Base-by-base conservation (phyloP, 2,797 vertebrate genomes). In the Danio albolineatus region DNA sequence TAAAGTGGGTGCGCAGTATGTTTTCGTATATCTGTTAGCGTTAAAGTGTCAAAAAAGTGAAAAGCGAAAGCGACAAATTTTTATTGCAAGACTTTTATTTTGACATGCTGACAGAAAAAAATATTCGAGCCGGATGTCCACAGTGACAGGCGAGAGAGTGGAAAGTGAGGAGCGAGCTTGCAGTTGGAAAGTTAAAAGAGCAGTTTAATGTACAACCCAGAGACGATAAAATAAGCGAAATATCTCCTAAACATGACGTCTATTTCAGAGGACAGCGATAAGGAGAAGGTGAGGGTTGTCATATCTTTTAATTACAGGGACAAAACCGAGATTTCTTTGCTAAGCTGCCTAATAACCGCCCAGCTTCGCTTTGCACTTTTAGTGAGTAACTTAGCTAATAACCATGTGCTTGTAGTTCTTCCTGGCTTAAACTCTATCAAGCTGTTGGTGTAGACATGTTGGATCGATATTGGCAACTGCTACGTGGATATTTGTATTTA, bases 251-350 rank as follows among this genome's bases (percentile, higher is more conserved):
- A 13, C 67, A 95, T 95, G 94, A 91, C 93, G 85, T 91, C 92
- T 38, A 79, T 87, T 5, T 70, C 91, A 71, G 90, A 91, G 73
- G 92, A 93, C 83, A 90, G 73, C 54, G 90, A 85, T 16, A 93
- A 91, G 71, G 93, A 94, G 78, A 94, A 94, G 92, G 94, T 94
- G 67, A 83, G 86, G 75, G 49, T 39, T 59, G 53, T 4, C 8
- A 36, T 14, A 7, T 44, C 0, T 21, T 4, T 44, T 66, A 44
- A 59, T 54, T 44, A 8, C 61, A 14, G 41, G 73, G 19, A 44
- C 17, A 62, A 46, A 64, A 48, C 7, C 19, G 12, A 38, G 9
- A 39, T 7, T 69, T 57, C 46, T 36, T 65, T 49, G 44, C 7
- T 48, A 16, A 62, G 12, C 38, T 44, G 28, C 39, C 21, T 39